Evolutionary conservation across 1,140 invertebrate genomes (phyloP), one percentile per base, ranked within the genome.

Genomic region (Monomorium pharaonis): DNA sequence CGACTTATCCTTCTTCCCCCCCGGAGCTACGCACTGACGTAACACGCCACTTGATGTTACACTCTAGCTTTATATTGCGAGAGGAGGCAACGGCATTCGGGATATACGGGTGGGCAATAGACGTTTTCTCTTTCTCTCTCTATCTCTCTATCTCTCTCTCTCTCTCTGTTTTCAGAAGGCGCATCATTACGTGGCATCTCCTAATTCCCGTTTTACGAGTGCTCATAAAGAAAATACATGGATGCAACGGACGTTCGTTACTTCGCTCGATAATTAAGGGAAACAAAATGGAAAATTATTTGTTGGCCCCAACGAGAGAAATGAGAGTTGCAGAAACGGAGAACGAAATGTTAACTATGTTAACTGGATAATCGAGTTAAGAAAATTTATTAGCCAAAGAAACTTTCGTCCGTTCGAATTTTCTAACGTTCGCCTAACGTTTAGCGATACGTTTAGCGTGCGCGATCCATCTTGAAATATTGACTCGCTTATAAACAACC

Each of bases 1-100:
- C 58, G 72, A 84, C 81, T 77, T 76, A 84, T 77, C 72, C 81
- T 84, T 77, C 81, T 77, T 83, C 72, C 21, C 72, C 21, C 18
- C 18, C 37, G 44, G 21, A 84, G 30, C 21, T 54, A 83, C 65
- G 65, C 67, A 58, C 65, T 30, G 37, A 81, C 78, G 24, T 58
- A 72, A 58, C 78, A 58, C 3, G 51, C 37, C 24, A 44, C 78
- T 74, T 74, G 51, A 83, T 69, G 37, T 58, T 58, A 14, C 42
- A 18, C 69, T 56, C 24, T 42, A 18, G n/a, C 56, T 83, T 83
- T 42, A 72, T 72, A 58, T 72, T 21, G 42, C 27, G 67, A 60
- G 65, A 58, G 24, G 24, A 30, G 9, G 18, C 16, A 18, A 51
- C n/a, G n/a, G n/a, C 12, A 47, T 47, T 81, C 62, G 27, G 14